Base-by-base conservation (phyloP, 2,888 invertebrate genomes). In the Timema podura region DNA sequence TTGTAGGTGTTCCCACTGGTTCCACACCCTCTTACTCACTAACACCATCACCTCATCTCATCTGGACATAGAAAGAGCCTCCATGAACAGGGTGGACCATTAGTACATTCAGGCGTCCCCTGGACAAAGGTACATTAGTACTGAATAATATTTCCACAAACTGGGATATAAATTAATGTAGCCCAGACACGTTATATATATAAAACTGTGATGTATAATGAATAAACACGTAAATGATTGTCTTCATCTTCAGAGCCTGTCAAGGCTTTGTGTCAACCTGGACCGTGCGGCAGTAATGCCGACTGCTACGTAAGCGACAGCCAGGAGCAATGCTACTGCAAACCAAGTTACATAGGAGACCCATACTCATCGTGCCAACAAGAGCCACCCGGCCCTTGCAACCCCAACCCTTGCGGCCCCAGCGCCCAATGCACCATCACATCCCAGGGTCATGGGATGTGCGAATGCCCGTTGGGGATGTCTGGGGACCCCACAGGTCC, bases 281-380 rank as follows among this genome's bases (percentile, higher is more conserved):
- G 93, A 10, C 92, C 92, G 2, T 94, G 94, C 81, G 93, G 93
- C 46, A 81, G 83, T 16, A 92, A 94, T 79, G 89, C 93, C 10
- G 92, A 93, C 78, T 95, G 94, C 79, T 93, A 93, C 77, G 77
- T 78, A 13, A 86, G 89, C 65, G 89, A 89, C 70, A 92, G 92
- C 77, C 88, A 88, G 77, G 94, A 95, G 80, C 89, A 91, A 80
- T 95, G 95, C 80, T 93, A 89, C 80, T 95, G 95, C 77, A 88
- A 87, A 78, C 79, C 85, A 65, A 92, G 91, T 46, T 92, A 85
- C 79, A 84, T 85, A 61, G 95, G 94, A 16, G 91, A 95, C 83
- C 90, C 94, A 6, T 92, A 92, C 76, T 85, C 87, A 47, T 90
- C 88, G n/a, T 94, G 93, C 78, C 85, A 86, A 76, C 84, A 86